Evolutionary conservation across 2,888 invertebrate species (phyloP).

Genomic region (Lissonota sp.): DNA sequence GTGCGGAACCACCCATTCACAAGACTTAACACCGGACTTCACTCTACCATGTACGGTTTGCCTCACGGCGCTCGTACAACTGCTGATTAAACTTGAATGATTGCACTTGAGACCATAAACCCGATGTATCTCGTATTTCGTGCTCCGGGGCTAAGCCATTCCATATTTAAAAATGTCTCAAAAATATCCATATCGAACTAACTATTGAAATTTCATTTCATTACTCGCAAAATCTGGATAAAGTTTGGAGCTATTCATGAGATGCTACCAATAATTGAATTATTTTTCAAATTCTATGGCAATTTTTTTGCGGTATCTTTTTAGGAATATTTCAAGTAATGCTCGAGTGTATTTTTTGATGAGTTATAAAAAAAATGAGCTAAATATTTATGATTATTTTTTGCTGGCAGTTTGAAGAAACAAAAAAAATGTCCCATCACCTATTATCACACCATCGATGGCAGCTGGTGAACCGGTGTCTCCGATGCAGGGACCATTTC

Average conservation of each 20-base stretch:
- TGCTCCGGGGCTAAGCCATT: neutral
- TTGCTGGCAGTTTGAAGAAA: too few relatives aligned
- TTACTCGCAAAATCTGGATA: neutral
- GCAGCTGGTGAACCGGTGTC: constrained; percentile 75
- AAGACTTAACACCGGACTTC: constrained; percentile 43
- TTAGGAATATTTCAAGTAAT: too few relatives aligned
- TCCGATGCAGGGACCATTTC: constrained; percentile 72
- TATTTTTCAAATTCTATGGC: too few relatives aligned
- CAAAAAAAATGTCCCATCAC: constrained; percentile 55
- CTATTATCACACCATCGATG: constrained; percentile 66
- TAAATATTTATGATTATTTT: too few relatives aligned
- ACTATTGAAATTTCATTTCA: constrained; percentile 2
- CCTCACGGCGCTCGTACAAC: constrained; percentile 14
- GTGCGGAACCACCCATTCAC: constrained; percentile 33
- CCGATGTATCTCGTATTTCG: constrained; percentile 15
- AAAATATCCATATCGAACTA: neutral
- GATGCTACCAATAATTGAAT: too few relatives aligned
- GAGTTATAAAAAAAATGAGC: too few relatives aligned
- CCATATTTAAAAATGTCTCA: constrained; percentile 20
- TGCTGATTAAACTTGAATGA: constrained; percentile 60
- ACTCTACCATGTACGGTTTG: constrained; percentile 5
- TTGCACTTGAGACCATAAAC: constrained; percentile 34
- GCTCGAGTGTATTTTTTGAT: too few relatives aligned
- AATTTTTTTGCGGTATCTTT: too few relatives aligned
- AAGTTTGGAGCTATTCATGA: too few relatives aligned